These are phyloP conservation scores for Gallinago solitaria DNA, from an alignment of 2,797 vertebrate genomes.

Conservation along the genomic window DNA sequence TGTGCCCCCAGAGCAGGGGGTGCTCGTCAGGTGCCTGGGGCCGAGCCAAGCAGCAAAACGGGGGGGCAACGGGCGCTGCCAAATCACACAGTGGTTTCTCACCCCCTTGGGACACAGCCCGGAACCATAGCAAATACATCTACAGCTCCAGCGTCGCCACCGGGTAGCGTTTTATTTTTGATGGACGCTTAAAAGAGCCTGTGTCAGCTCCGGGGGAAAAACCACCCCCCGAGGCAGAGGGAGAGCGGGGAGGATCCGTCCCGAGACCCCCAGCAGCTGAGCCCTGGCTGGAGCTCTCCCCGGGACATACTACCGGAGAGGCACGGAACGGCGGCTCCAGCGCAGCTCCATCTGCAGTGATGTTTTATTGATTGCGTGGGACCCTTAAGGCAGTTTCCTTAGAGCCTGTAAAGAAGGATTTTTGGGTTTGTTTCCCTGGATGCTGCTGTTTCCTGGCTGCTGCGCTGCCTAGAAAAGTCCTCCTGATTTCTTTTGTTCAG, in stretches of 20 bases:
- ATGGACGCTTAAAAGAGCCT: rapidly evolving
- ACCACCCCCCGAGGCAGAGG: not conserved
- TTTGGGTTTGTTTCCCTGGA: not conserved
- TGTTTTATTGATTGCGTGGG: slow-evolving; percentile 48
- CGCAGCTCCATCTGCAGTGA: not conserved
- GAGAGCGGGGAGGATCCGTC: rapidly evolving
- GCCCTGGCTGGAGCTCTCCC: not conserved
- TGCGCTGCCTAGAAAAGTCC: not conserved
- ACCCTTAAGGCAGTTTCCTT: not conserved
- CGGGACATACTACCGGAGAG: not conserved
- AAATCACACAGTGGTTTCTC: not conserved
- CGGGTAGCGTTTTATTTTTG: not conserved
- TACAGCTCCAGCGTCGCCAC: rapidly evolving
- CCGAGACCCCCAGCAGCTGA: not conserved
- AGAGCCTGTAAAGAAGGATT: not conserved
- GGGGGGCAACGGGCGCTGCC: rapidly evolving
- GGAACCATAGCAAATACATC: rapidly evolving
- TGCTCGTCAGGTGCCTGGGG: rapidly evolving
- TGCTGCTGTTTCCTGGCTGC: slow-evolving; percentile 9
- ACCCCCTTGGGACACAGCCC: not conserved
- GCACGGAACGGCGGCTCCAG: not conserved
- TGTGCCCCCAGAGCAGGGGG: rapidly evolving
- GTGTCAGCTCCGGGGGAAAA: not conserved
- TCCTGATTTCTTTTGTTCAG: not conserved
- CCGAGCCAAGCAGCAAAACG: rapidly evolving